A percentile compares a stretch with the other conserved stretches of the same genome.
These are phyloP conservation scores for Tupaia chinensis DNA, from an alignment of 2,113 vertebrate species.

Conservation along the genomic window DNA sequence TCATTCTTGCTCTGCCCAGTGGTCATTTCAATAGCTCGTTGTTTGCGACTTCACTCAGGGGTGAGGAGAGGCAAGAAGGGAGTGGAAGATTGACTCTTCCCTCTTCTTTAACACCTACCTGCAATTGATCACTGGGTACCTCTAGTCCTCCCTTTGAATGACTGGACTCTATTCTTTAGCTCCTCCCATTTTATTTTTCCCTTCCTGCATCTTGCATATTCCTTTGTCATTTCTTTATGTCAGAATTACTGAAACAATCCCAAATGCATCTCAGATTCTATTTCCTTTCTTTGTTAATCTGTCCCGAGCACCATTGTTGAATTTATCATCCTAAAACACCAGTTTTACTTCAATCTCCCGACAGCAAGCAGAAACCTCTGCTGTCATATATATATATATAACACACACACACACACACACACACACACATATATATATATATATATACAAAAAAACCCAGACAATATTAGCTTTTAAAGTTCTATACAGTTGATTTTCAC, in stretches of 20 bases:
- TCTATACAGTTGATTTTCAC: not conserved
- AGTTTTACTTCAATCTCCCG: not conserved
- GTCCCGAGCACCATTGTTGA: not conserved
- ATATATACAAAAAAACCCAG: not conserved
- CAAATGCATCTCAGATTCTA: not conserved
- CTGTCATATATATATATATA: not conserved
- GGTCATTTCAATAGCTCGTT: not conserved
- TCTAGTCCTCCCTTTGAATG: not conserved
- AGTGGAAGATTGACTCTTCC: not conserved
- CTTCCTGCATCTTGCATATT: not conserved
- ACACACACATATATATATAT: too few species aligned
- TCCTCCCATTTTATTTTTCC: not conserved
- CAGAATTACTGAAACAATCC: not conserved
- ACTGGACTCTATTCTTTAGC: too few species aligned
- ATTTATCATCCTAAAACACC: conserved; percentile 32
- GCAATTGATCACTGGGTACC: not conserved
- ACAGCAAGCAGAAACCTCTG: not conserved
- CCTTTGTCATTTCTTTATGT: not conserved
- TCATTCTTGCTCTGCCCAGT: not conserved
- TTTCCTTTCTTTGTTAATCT: conserved; percentile 27
- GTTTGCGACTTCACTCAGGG: not conserved
- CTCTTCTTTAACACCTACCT: not conserved
- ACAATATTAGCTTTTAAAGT: conserved; percentile 23
- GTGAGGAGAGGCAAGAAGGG: not conserved
- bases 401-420: too few species aligned